Percentiles rank a stretch among this genome's conserved stretches.
phyloP scores from a whole-genome alignment of 2,113 vertebrate genomes.

The Trematocara zebra region DNA sequence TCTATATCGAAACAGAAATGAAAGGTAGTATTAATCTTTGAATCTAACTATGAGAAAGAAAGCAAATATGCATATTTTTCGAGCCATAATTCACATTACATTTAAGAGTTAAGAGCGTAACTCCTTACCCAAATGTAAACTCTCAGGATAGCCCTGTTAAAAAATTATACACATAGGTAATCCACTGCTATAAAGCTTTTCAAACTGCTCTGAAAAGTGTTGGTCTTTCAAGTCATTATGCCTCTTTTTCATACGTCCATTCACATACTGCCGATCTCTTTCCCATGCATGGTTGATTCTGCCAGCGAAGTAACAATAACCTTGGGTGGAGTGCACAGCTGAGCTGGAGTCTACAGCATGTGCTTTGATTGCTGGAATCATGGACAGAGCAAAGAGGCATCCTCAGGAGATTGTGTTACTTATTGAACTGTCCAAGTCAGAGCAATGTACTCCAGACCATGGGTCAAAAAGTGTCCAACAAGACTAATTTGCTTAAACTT shows the following conservation, averaged over 20 bases:
- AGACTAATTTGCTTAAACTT: neutral
- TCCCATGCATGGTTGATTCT: slow-evolving; percentile 42
- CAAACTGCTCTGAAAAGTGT: neutral
- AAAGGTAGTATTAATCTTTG: neutral
- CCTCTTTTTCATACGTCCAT: neutral
- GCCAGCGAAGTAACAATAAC: slow-evolving; percentile 62
- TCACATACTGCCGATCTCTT: slow-evolving; percentile 44
- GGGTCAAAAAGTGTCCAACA: neutral
- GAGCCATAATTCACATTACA: neutral
- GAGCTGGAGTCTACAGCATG: slow-evolving; percentile 29
- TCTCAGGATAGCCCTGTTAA: neutral
- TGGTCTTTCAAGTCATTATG: neutral
- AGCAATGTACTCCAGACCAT: neutral
- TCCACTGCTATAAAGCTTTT: neutral
- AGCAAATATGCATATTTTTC: neutral
- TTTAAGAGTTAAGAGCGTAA: neutral
- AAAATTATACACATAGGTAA: neutral
- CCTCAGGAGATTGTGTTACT: slow-evolving; percentile 7
- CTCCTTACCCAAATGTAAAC: neutral
- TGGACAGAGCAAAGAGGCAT: neutral
- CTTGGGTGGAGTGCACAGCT: slow-evolving; percentile 64
- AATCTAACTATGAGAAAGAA: neutral
- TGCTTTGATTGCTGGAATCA: slow-evolving; percentile 47
- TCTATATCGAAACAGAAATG: neutral
- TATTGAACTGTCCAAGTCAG: slow-evolving; percentile 3